Conservation (phyloP, 2,888 invertebrate species). For the Merodon equestris region DNA sequence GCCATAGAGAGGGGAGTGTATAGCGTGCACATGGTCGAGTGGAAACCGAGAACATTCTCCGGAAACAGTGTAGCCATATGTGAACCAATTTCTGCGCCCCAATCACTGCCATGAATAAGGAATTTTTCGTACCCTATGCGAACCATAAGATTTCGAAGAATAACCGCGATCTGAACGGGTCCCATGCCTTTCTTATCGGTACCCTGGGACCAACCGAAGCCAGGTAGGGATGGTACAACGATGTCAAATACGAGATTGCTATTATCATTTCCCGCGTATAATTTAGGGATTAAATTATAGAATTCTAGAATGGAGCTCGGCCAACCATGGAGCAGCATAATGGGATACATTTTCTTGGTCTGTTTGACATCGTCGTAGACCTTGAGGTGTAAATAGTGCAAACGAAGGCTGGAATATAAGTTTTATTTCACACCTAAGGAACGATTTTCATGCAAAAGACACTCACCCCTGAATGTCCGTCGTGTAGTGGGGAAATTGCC, state of each 20-base stretch:
- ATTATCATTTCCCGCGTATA: slow-evolving; percentile 79
- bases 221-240: slow-evolving; percentile 80
- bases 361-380: slow-evolving; percentile 78
- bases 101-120: slow-evolving; percentile 89
- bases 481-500: slow-evolving; percentile 86
- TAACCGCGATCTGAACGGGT: slow-evolving; percentile 80
- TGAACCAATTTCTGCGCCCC: slow-evolving; percentile 85
- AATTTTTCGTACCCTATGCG: slow-evolving; percentile 83
- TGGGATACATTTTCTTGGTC: slow-evolving; percentile 76
- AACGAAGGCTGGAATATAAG: slow-evolving; percentile 77
- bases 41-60: slow-evolving; percentile 81
- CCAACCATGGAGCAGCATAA: slow-evolving; percentile 90
- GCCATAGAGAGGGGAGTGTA: slow-evolving; percentile 74
- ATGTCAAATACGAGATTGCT: slow-evolving; percentile 82
- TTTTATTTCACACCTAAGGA: background rate
- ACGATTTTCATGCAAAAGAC: slow-evolving; percentile 62
- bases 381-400: slow-evolving; percentile 85
- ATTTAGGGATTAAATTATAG: slow-evolving; percentile 85
- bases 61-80: slow-evolving; percentile 85
- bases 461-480: slow-evolving; percentile 85
- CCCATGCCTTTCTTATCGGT: slow-evolving; percentile 54
- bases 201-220: slow-evolving; percentile 78
- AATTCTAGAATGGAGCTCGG: slow-evolving; percentile 93
- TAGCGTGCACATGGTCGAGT: slow-evolving; percentile 82
- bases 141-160: slow-evolving; percentile 84